These are phyloP conservation scores for Halocynthia aurantium DNA, from an alignment of 23 tunicate species.

Conservation along the genomic window DNA sequence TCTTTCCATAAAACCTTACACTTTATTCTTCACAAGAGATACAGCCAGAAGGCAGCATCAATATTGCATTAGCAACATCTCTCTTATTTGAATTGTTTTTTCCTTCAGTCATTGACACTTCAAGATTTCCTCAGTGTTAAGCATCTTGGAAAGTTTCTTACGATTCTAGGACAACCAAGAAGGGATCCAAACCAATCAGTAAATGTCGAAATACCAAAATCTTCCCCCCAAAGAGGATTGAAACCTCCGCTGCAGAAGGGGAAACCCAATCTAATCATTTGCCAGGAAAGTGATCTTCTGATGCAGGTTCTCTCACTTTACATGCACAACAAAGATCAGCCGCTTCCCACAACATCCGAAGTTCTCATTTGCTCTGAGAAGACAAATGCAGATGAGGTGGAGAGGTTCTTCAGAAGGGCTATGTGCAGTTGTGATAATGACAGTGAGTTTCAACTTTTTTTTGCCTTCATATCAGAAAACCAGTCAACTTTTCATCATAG, in stretches of 20 bases:
- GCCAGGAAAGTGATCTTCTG: slow-evolving; percentile 24
- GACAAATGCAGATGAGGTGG: slow-evolving; percentile 46
- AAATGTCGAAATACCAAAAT: too few relatives aligned
- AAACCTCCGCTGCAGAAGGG: slow-evolving; percentile 12
- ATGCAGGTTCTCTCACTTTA: slow-evolving; percentile 22
- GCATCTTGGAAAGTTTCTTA: slow-evolving; percentile 49
- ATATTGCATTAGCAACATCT: too few relatives aligned
- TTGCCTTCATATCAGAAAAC: too few relatives aligned
- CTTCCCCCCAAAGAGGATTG: neutral
- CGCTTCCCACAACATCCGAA: slow-evolving; percentile 38
- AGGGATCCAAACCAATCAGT: too few relatives aligned
- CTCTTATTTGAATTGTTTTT: too few relatives aligned
- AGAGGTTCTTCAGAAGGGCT: slow-evolving; percentile 42
- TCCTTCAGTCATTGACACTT: slow-evolving; percentile 36
- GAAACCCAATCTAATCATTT: slow-evolving; percentile 30
- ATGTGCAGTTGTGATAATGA: slow-evolving; percentile 12
- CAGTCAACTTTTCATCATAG: too few relatives aligned
- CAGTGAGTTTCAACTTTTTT: too few relatives aligned
- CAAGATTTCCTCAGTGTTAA: slow-evolving; percentile 60
- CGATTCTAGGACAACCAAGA: neutral
- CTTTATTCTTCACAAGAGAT: too few relatives aligned
- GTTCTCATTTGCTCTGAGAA: slow-evolving; percentile 41
- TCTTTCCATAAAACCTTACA: too few relatives aligned
- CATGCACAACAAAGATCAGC: slow-evolving; percentile 11
- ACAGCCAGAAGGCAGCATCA: too few relatives aligned